Base-by-base conservation (phyloP, 2,113 vertebrate genomes). In the Thymallus thymallus region DNA sequence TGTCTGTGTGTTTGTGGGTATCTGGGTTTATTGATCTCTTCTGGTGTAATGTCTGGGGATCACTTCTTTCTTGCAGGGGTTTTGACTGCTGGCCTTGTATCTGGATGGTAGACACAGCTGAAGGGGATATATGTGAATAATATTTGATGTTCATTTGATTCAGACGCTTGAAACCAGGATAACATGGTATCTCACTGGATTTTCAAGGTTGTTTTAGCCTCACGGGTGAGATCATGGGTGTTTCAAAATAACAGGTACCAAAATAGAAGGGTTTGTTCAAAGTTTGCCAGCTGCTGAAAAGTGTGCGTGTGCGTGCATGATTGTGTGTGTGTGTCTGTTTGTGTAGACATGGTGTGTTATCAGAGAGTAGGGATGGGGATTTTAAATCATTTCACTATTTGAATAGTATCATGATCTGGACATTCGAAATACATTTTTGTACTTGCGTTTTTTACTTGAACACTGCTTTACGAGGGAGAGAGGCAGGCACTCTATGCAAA, bases 1-100 rank as follows among this genome's bases (percentile, higher is more conserved):
- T 55, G 3, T 51, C n/a, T n/a, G 48, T 55, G 51, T 55, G 51
- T 41, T 41, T 55, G 51, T 55, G 51, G 13, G 51, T 55, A 65
- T 20, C 20, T 41, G 55, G 66, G 75, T 82, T 86, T 85, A 80
- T 84, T 84, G 85, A 86, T 78, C 46, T 48, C 29, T 23, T 75
- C 74, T 79, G 65, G 76, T 79, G 56, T 35, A 63, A 69, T 1
- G 18, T 70, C 75, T 55, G 71, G 71, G 73, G 83, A 84, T 80
- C 48, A 60, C 46, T 55, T 70, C 69, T 35, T 67, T 55, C 68
- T 76, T 67, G 30, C 5, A 18, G 67, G 73, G 61, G 45, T 76
- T 69, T 74, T 62, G 58, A 79, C 75, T 80, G 72, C 76, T 73
- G 61, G 61, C 24, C 61, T 77, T 20, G 14, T 73, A 77, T 83